Evolutionary conservation across 2,797 vertebrate genomes (phyloP).

Genomic region (Coccyzus lansbergi): DNA sequence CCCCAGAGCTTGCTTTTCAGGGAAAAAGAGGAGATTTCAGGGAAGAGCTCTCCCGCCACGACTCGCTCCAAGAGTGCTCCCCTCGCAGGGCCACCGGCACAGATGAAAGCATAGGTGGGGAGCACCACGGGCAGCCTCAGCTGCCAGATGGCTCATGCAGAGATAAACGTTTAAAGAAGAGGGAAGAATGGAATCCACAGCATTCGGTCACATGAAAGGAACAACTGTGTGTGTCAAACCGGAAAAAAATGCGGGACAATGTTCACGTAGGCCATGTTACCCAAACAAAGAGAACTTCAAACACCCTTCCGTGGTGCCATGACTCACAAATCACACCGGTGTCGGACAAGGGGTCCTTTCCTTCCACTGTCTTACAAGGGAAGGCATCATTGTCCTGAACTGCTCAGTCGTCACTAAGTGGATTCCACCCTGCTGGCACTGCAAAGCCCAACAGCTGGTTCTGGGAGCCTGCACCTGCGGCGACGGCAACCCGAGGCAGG

Average conservation of each 20-base stretch:
- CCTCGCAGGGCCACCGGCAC: fast-evolving
- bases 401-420: slow-evolving; percentile 69
- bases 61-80: not conserved
- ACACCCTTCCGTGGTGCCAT: not conserved
- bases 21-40: not conserved
- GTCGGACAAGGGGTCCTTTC: slow-evolving; percentile 10
- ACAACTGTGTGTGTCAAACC: slow-evolving; percentile 10
- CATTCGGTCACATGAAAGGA: slow-evolving; percentile 20
- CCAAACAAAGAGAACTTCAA: slow-evolving; percentile 54
- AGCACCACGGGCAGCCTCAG: not conserved
- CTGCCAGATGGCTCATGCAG: not conserved
- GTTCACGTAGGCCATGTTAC: not conserved
- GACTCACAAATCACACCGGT: not conserved
- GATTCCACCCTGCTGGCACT: slow-evolving; percentile 45
- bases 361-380: slow-evolving; percentile 7
- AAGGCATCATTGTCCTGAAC: slow-evolving; percentile 65
- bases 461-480: slow-evolving; percentile 32
- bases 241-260: slow-evolving; percentile 23
- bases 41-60: not conserved
- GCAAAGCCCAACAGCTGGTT: slow-evolving; percentile 35
- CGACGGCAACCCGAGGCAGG: fast-evolving
- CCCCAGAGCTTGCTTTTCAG: not conserved
- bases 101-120: not conserved
- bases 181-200: slow-evolving; percentile 4
- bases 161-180: not conserved